Evolutionary conservation across 1,140 invertebrate species (phyloP), one percentile per base, ranked within the genome.

Genomic region (Tenebrio molitor): DNA sequence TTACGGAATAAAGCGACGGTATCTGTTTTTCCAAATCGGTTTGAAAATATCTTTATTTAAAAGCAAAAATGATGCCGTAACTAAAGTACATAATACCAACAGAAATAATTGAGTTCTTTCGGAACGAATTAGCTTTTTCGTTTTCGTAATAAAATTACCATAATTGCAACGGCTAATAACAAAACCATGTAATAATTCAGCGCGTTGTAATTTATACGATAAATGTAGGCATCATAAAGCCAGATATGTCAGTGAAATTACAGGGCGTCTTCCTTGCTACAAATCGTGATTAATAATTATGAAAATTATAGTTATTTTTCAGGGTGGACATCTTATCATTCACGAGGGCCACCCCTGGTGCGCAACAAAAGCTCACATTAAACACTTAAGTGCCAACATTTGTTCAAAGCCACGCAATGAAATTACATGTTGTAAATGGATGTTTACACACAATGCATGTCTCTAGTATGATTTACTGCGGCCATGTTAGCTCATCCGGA

Each of bases 391-490:
- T 69, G 66, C 66, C 42, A 53, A 69, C 66, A 53, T 69, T 69
- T 69, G 66, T 69, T 69, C 66, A 39, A 33, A 33, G 36, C 21
- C 66, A 41, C 14, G 36, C 36, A 68, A 44, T 68, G 39, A 68
- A 68, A 68, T 68, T 68, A 68, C 44, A 69, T 39, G 42, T 46
- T 34, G 66, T 69, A 53, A 58, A 69, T 69, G 66, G 23, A 53
- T 69, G 66, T 69, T 69, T 69, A 69, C 66, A 69, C 66, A 69
- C 66, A 69, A 69, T 69, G 64, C 64, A 42, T 10, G 16, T 41
- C 16, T 44, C 65, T 46, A 23, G 29, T 23, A 53, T 53, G 46
- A 53, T 53, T 53, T 53, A 53, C 3, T 21, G 46, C 4, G 36
- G 36, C 5, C 12, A 39, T n/a, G 36, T 39, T 39, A 39, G 36